Base-by-base conservation (phyloP, 1,140 invertebrate species). In the Bombus superbus region DNA sequence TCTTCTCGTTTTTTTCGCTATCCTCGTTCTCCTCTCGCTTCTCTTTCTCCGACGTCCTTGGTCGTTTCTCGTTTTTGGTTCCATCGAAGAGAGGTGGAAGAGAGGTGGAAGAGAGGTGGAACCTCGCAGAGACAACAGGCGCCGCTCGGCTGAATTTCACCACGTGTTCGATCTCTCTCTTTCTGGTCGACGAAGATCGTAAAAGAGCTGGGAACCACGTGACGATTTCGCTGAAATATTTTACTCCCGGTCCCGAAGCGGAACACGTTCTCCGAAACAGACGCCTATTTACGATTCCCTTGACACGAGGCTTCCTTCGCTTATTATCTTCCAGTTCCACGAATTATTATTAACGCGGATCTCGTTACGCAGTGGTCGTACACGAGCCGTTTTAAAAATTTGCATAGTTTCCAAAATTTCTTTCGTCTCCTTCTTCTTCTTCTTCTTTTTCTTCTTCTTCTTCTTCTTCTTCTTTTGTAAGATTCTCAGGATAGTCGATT, bases 111-210 rank as follows among this genome's bases (percentile, higher is more conserved):
- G 47, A 22, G 47, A 53, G 47, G 47, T 53, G 47, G 6, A 22
- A 53, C 47, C 18, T 18, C 18, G 1, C 47, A 22, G 47, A 53
- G 47, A 22, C 47, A 22, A 22, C 5, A 53, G 18, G 47, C 47
- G 47, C 47, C 47, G 47, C 47, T 53, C 47, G 1, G 28, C 44
- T n/a, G 62, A n/a, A 64, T 15, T 38, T 69, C 42, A 82, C 71
- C 87, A 91, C 90, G 87, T 88, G 91, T 89, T 88, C 76, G 75
- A 81, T 81, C 84, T 87, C 57, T 83, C 86, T 86, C 90, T 89
- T 32, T 78, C 74, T 35, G 6, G 18, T 38, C 11, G 15, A n/a
- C 57, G 22, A 15, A 32, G 40, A 69, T 68, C 83, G 68, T 47
- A 73, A 73, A 42, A 68, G 40, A 62, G n/a, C 28, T 40, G 28